Conservation (phyloP, 2,113 vertebrate genomes). For the Macheiramphus alcinus region DNA sequence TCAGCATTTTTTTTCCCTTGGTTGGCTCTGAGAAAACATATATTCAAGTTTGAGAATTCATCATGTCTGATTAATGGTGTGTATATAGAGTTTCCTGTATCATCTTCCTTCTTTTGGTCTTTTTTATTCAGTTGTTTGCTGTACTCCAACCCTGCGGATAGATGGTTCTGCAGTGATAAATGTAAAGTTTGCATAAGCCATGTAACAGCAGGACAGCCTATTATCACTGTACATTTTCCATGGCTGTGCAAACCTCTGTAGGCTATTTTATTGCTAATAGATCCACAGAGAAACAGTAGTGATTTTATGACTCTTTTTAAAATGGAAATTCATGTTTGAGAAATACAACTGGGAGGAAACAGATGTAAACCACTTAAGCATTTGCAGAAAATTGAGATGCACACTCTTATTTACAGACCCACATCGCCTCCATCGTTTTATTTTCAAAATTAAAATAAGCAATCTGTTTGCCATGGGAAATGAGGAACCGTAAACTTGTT, state of each 20-base stretch:
- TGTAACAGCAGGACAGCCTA: constrained; percentile 88
- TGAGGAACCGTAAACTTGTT: constrained; percentile 75
- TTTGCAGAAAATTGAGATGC: constrained; percentile 84
- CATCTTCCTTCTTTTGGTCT: constrained; percentile 75
- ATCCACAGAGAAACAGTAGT: constrained; percentile 86
- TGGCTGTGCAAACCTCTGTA: constrained; percentile 87
- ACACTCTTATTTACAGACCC: constrained; percentile 85
- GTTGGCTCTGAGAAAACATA: constrained; percentile 65
- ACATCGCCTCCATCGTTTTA: constrained; percentile 73
- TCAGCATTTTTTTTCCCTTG: constrained; percentile 50
- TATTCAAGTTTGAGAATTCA: constrained; percentile 73
- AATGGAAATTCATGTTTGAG: constrained; percentile 90
- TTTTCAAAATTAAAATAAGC: constrained; percentile 83
- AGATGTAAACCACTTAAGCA: constrained; percentile 86
- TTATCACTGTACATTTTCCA: constrained; percentile 89
- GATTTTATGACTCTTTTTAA: constrained; percentile 88
- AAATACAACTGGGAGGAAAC: constrained; percentile 86
- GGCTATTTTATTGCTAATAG: constrained; percentile 89
- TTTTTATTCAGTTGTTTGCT: constrained; percentile 81
- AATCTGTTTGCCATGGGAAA: constrained; percentile 82
- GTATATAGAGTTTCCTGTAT: constrained; percentile 74
- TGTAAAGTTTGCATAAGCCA: constrained; percentile 88
- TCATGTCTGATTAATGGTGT: constrained; percentile 84
- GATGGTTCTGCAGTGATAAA: constrained; percentile 84
- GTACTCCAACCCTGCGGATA: constrained; percentile 80